Percentiles rank a stretch among this genome's conserved stretches.
These are phyloP conservation scores for Tamandua tetradactyla DNA, from an alignment of 2,797 vertebrate species.

Conservation along the genomic window DNA sequence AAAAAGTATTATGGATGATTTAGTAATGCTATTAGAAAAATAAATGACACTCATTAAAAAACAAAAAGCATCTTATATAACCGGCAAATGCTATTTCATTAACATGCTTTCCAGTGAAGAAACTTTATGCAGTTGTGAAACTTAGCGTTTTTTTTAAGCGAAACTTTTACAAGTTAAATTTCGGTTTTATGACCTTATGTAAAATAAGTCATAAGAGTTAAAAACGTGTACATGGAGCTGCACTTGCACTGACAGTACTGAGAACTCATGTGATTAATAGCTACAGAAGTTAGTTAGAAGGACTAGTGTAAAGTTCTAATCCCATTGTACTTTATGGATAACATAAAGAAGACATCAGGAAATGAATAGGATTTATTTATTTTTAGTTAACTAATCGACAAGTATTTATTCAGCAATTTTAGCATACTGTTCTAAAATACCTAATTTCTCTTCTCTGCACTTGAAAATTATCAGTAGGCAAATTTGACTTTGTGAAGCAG, in stretches of 20 bases:
- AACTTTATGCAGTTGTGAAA: not conserved
- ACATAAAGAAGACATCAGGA: not conserved
- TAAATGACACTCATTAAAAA: not conserved
- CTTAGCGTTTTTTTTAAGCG: slow-evolving; percentile 1
- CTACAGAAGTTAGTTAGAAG: not conserved
- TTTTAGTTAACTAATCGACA: not conserved
- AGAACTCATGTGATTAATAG: not conserved
- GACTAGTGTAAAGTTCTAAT: not conserved
- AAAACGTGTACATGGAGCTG: not conserved
- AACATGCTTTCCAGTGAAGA: not conserved
- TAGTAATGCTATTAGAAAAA: not conserved
- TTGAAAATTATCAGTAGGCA: not conserved
- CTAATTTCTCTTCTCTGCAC: not conserved
- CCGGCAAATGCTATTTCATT: not conserved
- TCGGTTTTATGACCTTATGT: not conserved
- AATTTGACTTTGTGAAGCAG: not conserved
- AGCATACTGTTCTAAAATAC: not conserved
- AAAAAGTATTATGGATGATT: not conserved
- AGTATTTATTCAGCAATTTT: not conserved
- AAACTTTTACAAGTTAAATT: slow-evolving; percentile 29
- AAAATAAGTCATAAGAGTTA: not conserved
- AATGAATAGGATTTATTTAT: not conserved
- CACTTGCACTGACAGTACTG: too few species aligned
- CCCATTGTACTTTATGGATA: not conserved
- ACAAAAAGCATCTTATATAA: not conserved